Conservation (phyloP, 2,797 vertebrate genomes). For the Spinibarbus caldwelli region DNA sequence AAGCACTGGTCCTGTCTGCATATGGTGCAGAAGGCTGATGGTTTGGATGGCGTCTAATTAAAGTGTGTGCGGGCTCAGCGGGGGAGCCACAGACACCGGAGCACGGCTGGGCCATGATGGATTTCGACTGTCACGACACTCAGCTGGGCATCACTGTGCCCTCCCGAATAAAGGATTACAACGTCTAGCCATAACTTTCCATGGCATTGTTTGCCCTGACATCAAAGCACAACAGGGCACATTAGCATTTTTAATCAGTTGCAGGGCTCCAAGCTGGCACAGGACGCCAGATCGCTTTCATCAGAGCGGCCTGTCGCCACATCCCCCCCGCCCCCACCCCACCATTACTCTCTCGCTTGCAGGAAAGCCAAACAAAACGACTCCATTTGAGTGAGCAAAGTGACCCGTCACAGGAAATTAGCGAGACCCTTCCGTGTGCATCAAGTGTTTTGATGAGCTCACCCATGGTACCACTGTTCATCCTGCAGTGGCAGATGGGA, state of each 20-base stretch:
- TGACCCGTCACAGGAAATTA: slow-evolving; percentile 57
- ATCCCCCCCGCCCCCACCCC: neutral
- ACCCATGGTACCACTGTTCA: slow-evolving; percentile 19
- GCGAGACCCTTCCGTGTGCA: slow-evolving; percentile 41
- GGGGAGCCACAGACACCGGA: slow-evolving; percentile 77
- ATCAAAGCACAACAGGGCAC: slow-evolving; percentile 88
- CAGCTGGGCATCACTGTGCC: slow-evolving; percentile 87
- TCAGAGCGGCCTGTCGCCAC: slow-evolving; percentile 52
- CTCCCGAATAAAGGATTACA: slow-evolving; percentile 90
- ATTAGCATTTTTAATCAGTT: slow-evolving; percentile 95
- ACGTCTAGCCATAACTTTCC: slow-evolving; percentile 87
- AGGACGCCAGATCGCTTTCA: slow-evolving; percentile 73
- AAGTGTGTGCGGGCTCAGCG: slow-evolving; percentile 77
- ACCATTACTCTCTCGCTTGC: slow-evolving; percentile 45
- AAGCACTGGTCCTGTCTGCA: neutral
- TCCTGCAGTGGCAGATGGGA: slow-evolving; percentile 52
- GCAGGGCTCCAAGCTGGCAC: slow-evolving; percentile 73
- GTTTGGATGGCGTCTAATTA: slow-evolving; percentile 86
- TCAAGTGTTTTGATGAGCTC: slow-evolving; percentile 22
- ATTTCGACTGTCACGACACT: slow-evolving; percentile 89
- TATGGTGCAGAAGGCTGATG: slow-evolving; percentile 65
- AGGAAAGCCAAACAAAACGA: slow-evolving; percentile 60
- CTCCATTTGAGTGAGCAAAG: slow-evolving; percentile 56
- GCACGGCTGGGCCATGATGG: slow-evolving; percentile 85
- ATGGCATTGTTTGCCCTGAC: slow-evolving; percentile 85